Base-by-base conservation (phyloP, 1,140 invertebrate species). In the Anastrepha ludens region DNA sequence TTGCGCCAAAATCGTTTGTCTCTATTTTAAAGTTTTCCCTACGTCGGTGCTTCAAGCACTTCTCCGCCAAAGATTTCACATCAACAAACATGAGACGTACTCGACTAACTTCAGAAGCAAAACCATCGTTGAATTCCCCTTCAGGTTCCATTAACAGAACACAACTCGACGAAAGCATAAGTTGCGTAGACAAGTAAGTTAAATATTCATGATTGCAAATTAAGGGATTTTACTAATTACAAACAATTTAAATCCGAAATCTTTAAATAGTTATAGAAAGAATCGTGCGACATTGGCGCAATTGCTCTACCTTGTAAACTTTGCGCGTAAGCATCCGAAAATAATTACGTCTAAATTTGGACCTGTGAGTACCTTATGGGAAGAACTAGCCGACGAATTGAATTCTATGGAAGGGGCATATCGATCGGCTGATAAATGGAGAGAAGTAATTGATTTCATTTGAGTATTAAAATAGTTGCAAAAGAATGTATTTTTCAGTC, bases 261-360 rank as follows among this genome's bases (percentile, higher is more conserved):
- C 5, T 47, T 55, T 55, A 20, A 3, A 11, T 11, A 81, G 74
- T 55, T 81, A 81, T 29, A 81, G n/a, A 50, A 81, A 81, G 29
- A 55, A 50, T 6, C 74, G 74, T 2, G 74, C 74, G 2, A 55
- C 15, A 5, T 20, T 55, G 74, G 74, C 20, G 55, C 74, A 81
- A 81, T 50, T 81, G 3, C 15, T 81, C 41, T 81, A n/a, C n/a
- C 55, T 55, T 55, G 74, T 81, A 3, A 81, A 55, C 17, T 81
- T 55, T 29, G 74, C 74, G 7, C 17, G 20, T 2, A 81, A 55
- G 9, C n/a, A 81, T 9, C 74, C 74, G 11, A n/a, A 81, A 3
- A 29, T 81, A 5, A 3, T 81, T 13, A 58, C 74, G 20, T 81
- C 74, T 17, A 81, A 81, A 50, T 81, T 55, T 47, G 47, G 47